A percentile compares a stretch with the other conserved stretches of the same genome.
phyloP scores from a whole-genome alignment of 2,113 vertebrate genomes.

The Coryphaenoides rupestris region DNA sequence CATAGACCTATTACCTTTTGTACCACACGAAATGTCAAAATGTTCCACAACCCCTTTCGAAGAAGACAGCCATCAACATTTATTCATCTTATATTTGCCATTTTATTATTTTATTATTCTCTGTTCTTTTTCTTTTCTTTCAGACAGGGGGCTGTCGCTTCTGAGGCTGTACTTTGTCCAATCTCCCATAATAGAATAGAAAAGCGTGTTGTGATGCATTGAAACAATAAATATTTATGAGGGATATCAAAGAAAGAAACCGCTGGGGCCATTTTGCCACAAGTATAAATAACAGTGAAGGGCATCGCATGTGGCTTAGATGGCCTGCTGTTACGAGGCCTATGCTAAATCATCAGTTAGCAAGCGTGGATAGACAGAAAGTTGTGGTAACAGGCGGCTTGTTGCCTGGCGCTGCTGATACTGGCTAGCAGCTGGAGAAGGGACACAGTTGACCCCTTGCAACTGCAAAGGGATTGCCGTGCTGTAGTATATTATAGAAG shows the following conservation, averaged over 20 bases:
- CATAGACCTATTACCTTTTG: slow-evolving; percentile 7
- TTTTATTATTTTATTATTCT: background rate
- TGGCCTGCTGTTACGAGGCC: slow-evolving; percentile 30
- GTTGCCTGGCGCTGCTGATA: background rate
- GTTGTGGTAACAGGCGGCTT: slow-evolving; percentile 19
- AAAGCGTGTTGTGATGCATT: slow-evolving; percentile 22
- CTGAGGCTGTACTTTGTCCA: slow-evolving; percentile 17
- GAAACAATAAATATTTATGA: slow-evolving; percentile 58
- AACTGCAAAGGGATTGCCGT: background rate
- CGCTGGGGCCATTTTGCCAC: slow-evolving; percentile 6
- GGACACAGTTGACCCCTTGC: background rate
- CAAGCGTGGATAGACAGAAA: slow-evolving; percentile 5
- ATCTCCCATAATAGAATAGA: slow-evolving; percentile 24
- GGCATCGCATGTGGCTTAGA: slow-evolving; percentile 17
- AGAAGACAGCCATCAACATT: slow-evolving; percentile 11
- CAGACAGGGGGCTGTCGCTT: slow-evolving; percentile 1
- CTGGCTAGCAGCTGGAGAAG: background rate
- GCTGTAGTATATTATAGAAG: too few relatives aligned
- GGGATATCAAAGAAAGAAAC: slow-evolving; percentile 44
- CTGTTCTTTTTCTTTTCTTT: background rate
- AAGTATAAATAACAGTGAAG: slow-evolving; percentile 45
- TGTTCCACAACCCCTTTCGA: background rate
- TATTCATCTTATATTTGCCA: background rate
- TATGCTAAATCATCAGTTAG: slow-evolving; percentile 32
- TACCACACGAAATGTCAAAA: slow-evolving; percentile 16